Evolutionary conservation across 2,113 vertebrate species (phyloP).

Genomic region (Gobio gobio): DNA sequence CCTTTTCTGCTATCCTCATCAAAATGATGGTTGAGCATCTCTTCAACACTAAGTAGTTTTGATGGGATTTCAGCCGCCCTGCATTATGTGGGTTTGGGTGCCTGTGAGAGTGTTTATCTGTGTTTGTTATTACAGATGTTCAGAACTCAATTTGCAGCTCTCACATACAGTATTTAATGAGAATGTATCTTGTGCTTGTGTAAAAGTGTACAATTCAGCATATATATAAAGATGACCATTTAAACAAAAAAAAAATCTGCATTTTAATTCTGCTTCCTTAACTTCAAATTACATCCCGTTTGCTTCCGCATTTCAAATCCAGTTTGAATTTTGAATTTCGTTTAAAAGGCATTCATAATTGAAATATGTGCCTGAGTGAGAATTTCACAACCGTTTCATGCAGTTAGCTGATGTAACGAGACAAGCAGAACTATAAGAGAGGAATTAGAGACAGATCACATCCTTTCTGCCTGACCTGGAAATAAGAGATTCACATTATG

Average conservation of each 20-base stretch:
- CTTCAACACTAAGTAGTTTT: constrained; percentile 14
- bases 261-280: neutral
- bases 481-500: constrained; percentile 52
- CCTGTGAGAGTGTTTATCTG: constrained; percentile 42
- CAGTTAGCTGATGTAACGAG: constrained; percentile 50
- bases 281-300: neutral
- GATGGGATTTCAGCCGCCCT: constrained; percentile 6
- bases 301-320: neutral
- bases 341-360: neutral
- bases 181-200: constrained; percentile 2
- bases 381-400: constrained; percentile 31
- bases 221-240: too few species aligned
- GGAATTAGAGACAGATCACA: constrained; percentile 61
- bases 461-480: constrained; percentile 67
- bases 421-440: constrained; percentile 60
- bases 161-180: neutral
- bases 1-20: constrained; percentile 55
- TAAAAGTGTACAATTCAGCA: neutral
- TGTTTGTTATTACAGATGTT: neutral
- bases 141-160: neutral
- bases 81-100: constrained; percentile 42
- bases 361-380: constrained; percentile 29
- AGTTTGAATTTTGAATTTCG: neutral
- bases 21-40: constrained; percentile 47
- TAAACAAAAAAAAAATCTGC: neutral